These are phyloP conservation scores for Felis chaus DNA, from an alignment of 2,113 vertebrate species.

Conservation along the genomic window DNA sequence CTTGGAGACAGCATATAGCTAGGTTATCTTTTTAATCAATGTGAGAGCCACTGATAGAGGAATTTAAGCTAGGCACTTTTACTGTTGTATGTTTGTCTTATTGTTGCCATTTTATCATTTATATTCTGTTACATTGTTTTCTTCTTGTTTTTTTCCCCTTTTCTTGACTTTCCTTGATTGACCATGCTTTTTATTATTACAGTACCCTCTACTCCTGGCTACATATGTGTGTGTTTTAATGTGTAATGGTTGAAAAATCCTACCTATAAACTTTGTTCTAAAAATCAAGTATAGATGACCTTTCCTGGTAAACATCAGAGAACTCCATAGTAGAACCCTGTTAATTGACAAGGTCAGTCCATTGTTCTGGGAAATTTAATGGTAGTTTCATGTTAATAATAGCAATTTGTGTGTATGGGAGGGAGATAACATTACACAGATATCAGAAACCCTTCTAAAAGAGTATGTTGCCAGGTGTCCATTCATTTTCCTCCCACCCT, in stretches of 20 bases:
- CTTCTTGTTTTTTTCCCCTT: neutral
- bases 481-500: neutral
- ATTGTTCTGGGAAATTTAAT: slow-evolving; percentile 16
- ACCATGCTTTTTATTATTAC: neutral
- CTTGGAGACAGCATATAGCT: neutral
- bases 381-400: neutral
- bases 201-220: neutral
- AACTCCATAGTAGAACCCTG: neutral
- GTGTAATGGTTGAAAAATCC: slow-evolving; percentile 31
- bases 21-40: slow-evolving; percentile 12
- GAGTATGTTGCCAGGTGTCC: neutral
- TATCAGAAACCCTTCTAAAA: neutral
- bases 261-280: neutral
- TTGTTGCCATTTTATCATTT: neutral
- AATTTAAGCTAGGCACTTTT: neutral
- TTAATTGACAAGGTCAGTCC: neutral
- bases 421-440: neutral
- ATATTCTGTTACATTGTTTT: neutral
- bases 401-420: neutral
- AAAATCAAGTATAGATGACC: slow-evolving; percentile 2
- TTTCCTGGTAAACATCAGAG: neutral
- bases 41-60: neutral
- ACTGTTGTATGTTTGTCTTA: neutral
- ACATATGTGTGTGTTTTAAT: slow-evolving; percentile 4
- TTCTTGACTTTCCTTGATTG: neutral